Evolutionary conservation across 2,113 vertebrate species (phyloP), one percentile per base, ranked within the genome.

Genomic region (Acanthisitta chloris): DNA sequence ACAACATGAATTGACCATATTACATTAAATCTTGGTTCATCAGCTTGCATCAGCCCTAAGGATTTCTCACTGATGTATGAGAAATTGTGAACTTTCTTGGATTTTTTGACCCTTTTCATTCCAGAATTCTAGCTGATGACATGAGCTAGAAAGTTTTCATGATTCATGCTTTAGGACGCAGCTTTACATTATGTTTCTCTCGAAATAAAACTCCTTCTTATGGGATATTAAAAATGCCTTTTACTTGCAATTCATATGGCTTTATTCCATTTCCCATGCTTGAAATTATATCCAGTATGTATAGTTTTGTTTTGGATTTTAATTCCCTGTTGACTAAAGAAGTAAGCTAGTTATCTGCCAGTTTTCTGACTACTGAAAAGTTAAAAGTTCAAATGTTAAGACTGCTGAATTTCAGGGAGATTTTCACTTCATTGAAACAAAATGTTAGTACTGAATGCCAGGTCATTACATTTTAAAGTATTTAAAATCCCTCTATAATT

Each of bases 11-110:
- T 94, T 92, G 96, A 90, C 77, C 80, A 86, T 78, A 86, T 86
- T 94, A 77, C 76, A 95, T 91, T 92, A 93, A 96, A 88, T 54
- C 51, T 77, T 92, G 58, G 58, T 89, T 96, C 93, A 96, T 92
- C 86, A 96, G 66, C 64, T 92, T 86, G 51, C 43, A 6, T 91
- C 89, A 96, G 66, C 69, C 87, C 46, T 61, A 49, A 86, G 76
- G 62, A 87, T 96, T 96, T 95, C 38, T 77, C 59, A 86, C 62
- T 94, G 61, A 79, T 79, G 51, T 58, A 79, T 80, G 49, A 91
- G 62, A 96, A 91, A 77, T 73, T 86, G 69, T 40, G 33, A 88
- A 82, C 92, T 57, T 28, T 91, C 66, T 90, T 64, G 6, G 29
- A 71, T 89, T 90, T 51, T 88, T 94, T 93, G 55, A 93, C 77